These are phyloP conservation scores for Pitta sordida DNA, from an alignment of 2,113 vertebrate genomes.

Conservation along the genomic window DNA sequence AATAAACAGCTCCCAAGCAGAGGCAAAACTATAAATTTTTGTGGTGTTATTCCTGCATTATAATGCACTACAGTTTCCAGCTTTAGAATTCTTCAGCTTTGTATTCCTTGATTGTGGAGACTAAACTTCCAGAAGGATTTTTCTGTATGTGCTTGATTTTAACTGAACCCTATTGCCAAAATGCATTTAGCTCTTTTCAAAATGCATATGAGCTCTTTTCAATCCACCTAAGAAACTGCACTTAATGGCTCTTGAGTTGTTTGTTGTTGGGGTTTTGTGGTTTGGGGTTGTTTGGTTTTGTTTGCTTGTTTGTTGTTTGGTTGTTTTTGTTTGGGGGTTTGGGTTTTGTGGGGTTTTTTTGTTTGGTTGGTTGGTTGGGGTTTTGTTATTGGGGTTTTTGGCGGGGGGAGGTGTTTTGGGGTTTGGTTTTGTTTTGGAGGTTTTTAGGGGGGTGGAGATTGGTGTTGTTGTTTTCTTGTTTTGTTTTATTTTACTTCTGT, in stretches of 20 bases:
- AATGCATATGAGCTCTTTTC: background rate
- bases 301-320: too few relatives aligned
- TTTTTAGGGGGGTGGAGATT: background rate
- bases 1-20: background rate
- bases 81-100: background rate
- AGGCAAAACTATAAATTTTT: background rate
- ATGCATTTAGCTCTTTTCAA: background rate
- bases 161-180: background rate
- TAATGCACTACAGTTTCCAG: background rate
- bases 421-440: background rate
- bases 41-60: background rate
- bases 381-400: background rate
- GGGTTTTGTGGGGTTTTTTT: too few relatives aligned
- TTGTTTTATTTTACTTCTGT: background rate
- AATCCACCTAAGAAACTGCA: background rate
- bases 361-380: background rate
- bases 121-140: background rate
- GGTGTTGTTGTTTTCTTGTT: background rate
- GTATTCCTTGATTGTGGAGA: background rate
- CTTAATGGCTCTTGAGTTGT: background rate
- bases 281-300: background rate
- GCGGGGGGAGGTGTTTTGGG: rapidly evolving
- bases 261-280: background rate
- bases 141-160: background rate
- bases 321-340: too few relatives aligned